Evolutionary conservation across 2,888 invertebrate genomes (phyloP), one percentile per base, ranked within the genome.

Genomic region (Epistrophella euchroma): DNA sequence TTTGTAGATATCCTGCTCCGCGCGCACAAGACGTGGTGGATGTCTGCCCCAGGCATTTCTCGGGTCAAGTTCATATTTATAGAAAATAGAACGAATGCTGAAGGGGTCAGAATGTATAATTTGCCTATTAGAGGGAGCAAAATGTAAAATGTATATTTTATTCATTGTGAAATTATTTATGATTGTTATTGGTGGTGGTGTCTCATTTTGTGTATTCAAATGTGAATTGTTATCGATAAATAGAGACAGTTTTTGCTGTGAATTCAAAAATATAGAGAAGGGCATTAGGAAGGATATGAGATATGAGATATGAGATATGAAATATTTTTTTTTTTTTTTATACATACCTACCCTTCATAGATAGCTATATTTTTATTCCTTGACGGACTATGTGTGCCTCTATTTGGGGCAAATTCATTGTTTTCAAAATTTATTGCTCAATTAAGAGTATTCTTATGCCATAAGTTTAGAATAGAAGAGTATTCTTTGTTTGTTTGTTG

Each of bases 81-180:
- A 32, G 56, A 9, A 43, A 1, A 7, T 64, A 47, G 43, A 75
- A 37, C 50, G 10, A 28, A 32, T 40, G 17, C 37, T 15, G 17
- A 66, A 66, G 47, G 62, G 77, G 70, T 82, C 71, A 77, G 25
- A 52, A 50, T 70, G 77, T 56, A 82, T 82, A 82, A 82, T 82
- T 82, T 77, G 56, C 64, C 81, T 81, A 72, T 82, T 82, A 82
- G 81, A 66, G 71, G 71, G 66, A 76, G 66, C 71, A 47, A 50
- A 81, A 71, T 70, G 71, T 64, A 81, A 81, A 81, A 81, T 76
- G 70, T 64, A 62, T 73, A 73, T 82, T 82, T 82, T 82, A 82
- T 82, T 82, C 81, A 82, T 77, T 77, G 76, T 60, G 71, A 82
- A 82, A 82, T 77, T 82, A 82, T 82, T 82, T 82, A 82, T 77